Percentiles rank a stretch among this genome's conserved stretches.
These are phyloP conservation scores for Chrysomela aeneicollis DNA, from an alignment of 2,888 invertebrate genomes.

Conservation along the genomic window DNA sequence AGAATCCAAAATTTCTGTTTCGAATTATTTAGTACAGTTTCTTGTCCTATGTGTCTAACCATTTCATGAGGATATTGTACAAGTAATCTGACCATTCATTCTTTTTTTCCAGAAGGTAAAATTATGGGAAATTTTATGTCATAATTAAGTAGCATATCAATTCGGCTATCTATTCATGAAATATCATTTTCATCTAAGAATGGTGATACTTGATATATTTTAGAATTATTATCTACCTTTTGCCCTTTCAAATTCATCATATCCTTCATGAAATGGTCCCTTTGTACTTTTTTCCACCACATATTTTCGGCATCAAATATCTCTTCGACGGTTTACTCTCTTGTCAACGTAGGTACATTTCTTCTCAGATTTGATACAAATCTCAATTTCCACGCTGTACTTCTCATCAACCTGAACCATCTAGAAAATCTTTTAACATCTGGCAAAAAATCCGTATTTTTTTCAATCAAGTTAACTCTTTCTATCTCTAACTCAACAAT, in stretches of 20 bases:
- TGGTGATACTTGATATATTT: background rate
- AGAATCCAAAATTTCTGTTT: background rate
- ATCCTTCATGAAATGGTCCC: background rate
- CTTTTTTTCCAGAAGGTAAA: background rate
- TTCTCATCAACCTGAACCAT: background rate
- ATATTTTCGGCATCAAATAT: background rate
- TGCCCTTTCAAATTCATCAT: background rate
- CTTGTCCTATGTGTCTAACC: background rate
- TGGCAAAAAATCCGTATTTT: background rate
- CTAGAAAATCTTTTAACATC: background rate
- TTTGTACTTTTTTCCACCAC: background rate
- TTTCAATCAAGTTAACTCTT: background rate
- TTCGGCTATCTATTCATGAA: background rate
- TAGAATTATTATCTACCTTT: background rate
- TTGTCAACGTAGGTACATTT: too few species aligned
- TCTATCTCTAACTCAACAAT: too few species aligned
- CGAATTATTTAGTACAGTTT: background rate
- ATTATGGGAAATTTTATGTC: background rate
- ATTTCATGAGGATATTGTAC: background rate
- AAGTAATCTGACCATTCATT: background rate
- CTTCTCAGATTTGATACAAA: too few species aligned
- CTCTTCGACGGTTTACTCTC: background rate
- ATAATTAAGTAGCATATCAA: background rate
- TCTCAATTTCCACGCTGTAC: too few species aligned
- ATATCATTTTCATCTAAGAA: background rate